These are phyloP conservation scores for Tonatia bakeri DNA, from an alignment of 2,113 vertebrate species.

Conservation along the genomic window DNA sequence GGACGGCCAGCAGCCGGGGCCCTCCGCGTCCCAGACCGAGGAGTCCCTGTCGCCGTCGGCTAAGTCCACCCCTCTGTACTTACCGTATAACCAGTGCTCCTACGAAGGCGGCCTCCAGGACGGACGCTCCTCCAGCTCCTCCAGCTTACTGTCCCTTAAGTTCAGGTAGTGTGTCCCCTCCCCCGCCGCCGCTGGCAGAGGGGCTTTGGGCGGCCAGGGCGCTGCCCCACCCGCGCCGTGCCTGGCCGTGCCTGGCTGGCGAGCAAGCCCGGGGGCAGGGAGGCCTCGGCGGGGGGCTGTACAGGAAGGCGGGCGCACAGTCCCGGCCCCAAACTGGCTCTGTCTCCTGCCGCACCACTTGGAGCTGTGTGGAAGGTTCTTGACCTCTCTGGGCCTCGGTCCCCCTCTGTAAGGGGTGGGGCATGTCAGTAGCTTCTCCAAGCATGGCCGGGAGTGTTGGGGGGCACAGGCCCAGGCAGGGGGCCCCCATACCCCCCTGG, in stretches of 20 bases:
- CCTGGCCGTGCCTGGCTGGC: neutral
- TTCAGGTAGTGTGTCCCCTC: constrained; percentile 77
- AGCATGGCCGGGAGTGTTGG: neutral
- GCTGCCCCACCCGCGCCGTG: rapidly evolving
- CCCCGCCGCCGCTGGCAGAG: neutral
- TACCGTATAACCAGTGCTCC: constrained; percentile 94
- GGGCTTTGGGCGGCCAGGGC: neutral
- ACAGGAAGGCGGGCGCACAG: neutral
- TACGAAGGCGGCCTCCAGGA: constrained; percentile 93
- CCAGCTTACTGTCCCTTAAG: constrained; percentile 86
- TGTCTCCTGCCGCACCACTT: neutral
- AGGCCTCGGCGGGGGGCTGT: neutral
- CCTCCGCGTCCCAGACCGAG: constrained; percentile 90
- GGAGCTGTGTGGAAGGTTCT: neutral
- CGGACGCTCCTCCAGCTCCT: constrained; percentile 85
- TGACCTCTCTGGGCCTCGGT: constrained; percentile 62
- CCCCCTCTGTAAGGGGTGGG: neutral
- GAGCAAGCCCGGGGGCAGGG: neutral
- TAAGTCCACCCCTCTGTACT: constrained; percentile 87
- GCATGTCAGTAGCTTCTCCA: neutral
- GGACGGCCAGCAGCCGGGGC: constrained; percentile 86
- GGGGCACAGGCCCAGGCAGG: neutral
- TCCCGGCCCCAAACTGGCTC: neutral
- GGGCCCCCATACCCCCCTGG: no score
- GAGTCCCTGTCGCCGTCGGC: constrained; percentile 85